phyloP scores from a whole-genome alignment of 2,888 invertebrate species.

The Caradrina kadenii region DNA sequence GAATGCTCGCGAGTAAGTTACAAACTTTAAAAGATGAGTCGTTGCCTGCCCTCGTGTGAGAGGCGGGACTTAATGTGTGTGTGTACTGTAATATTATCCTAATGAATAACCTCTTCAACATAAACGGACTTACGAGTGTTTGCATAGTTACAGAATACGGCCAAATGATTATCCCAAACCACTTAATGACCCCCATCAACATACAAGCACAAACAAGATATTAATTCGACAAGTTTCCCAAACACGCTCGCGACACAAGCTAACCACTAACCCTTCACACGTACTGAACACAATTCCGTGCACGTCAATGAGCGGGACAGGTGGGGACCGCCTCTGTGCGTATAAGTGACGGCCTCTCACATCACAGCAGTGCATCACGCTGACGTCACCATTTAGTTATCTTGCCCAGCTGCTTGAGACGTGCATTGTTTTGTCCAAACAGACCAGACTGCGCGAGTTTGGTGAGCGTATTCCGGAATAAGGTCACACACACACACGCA shows the following conservation, averaged over 20 bases:
- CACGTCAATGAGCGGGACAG: conserved; percentile 37
- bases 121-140: conserved; percentile 9
- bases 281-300: conserved; percentile 38
- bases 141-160: conserved; percentile 2
- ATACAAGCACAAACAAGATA: conserved; percentile 36
- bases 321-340: neutral
- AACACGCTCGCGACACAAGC: conserved; percentile 28
- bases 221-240: conserved; percentile 37
- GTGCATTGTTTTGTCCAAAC: neutral
- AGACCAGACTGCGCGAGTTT: neutral
- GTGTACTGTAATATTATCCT: conserved; percentile 4
- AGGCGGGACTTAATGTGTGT: neutral
- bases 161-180: conserved; percentile 33
- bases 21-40: neutral
- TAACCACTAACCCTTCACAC: conserved; percentile 38
- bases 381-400: too few species aligned
- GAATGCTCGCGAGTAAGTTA: neutral
- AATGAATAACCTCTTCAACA: conserved; percentile 9
- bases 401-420: neutral
- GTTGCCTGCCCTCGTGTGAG: neutral
- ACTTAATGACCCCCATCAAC: conserved; percentile 28
- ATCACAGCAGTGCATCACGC: conserved; percentile 4
- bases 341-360: neutral
- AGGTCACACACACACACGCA: neutral
- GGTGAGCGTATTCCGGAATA: neutral